Evolutionary conservation across 2,797 vertebrate species (phyloP).

Genomic region (Urophycis tenuis): DNA sequence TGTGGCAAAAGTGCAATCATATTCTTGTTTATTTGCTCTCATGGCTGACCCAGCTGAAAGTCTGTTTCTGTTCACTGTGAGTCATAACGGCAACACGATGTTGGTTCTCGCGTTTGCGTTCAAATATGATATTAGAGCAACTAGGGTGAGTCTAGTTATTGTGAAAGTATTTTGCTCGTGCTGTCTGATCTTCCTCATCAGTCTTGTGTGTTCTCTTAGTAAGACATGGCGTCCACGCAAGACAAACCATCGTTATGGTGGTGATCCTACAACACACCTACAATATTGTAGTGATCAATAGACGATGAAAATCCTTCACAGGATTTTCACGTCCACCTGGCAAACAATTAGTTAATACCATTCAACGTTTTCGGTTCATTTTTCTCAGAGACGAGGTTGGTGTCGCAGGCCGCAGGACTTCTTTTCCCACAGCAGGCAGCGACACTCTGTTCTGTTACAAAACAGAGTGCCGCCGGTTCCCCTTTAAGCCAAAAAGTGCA

Average conservation of each 20-base stretch:
- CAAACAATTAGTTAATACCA: not conserved
- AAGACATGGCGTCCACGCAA: not conserved
- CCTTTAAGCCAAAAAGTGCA: not conserved
- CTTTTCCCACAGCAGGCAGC: not conserved
- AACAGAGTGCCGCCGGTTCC: not conserved
- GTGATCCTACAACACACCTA: too few species aligned
- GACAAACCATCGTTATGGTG: too few species aligned
- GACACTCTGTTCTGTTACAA: not conserved
- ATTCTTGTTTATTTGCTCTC: slow-evolving; percentile 37
- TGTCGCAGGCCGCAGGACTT: not conserved
- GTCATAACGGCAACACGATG: slow-evolving; percentile 60
- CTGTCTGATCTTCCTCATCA: not conserved
- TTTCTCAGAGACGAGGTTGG: not conserved
- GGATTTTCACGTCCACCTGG: not conserved
- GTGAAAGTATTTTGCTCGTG: not conserved
- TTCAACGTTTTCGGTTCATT: too few species aligned
- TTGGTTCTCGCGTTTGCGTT: slow-evolving; percentile 45
- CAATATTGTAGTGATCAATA: too few species aligned
- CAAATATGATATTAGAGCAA: slow-evolving; percentile 33
- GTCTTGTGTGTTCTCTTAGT: not conserved
- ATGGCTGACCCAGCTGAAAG: slow-evolving; percentile 53
- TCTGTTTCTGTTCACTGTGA: slow-evolving; percentile 53
- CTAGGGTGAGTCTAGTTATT: slow-evolving; percentile 13
- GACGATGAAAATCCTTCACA: too few species aligned
- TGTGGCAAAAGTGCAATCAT: not conserved